These are phyloP conservation scores for Brachyopa scutellaris DNA, from an alignment of 2,888 invertebrate species.

Conservation along the genomic window DNA sequence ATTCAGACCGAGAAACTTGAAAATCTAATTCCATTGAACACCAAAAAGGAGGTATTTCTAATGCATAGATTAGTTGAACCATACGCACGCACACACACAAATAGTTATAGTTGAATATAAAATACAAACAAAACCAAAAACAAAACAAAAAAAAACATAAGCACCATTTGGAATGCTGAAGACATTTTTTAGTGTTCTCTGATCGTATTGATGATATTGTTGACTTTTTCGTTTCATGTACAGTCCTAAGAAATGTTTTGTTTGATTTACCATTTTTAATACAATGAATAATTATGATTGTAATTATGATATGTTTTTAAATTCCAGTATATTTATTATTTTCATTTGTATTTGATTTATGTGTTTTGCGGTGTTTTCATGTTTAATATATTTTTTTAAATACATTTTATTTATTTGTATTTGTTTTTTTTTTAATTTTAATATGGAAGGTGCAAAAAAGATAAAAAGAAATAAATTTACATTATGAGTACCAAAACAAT, in stretches of 20 bases:
- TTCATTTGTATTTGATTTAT: conserved; percentile 16
- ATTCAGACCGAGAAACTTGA: conserved; percentile 38
- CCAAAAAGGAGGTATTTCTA: neutral
- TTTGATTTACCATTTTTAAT: conserved; percentile 55
- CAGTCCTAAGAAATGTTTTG: conserved; percentile 69
- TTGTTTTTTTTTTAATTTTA: conserved; percentile 28
- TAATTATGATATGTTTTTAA: conserved; percentile 17
- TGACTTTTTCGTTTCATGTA: conserved; percentile 73
- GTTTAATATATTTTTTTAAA: conserved; percentile 14
- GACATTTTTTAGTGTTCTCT: conserved; percentile 74
- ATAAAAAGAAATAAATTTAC: conserved; percentile 45
- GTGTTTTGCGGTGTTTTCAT: neutral
- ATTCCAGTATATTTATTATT: neutral
- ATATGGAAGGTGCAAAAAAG: conserved; percentile 57
- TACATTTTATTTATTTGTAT: conserved; percentile 15
- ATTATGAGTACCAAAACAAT: conserved; percentile 61
- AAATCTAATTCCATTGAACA: conserved; percentile 5
- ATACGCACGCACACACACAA: conserved; percentile 33
- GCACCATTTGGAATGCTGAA: conserved; percentile 74
- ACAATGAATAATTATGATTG: conserved; percentile 35
- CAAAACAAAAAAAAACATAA: conserved; percentile 56
- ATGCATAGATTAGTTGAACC: neutral
- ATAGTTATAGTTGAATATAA: conserved; percentile 44
- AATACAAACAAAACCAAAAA: conserved; percentile 65
- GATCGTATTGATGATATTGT: conserved; percentile 73